Base-by-base conservation (phyloP, 2,113 vertebrate species). In the Entomyzon cyanotis region DNA sequence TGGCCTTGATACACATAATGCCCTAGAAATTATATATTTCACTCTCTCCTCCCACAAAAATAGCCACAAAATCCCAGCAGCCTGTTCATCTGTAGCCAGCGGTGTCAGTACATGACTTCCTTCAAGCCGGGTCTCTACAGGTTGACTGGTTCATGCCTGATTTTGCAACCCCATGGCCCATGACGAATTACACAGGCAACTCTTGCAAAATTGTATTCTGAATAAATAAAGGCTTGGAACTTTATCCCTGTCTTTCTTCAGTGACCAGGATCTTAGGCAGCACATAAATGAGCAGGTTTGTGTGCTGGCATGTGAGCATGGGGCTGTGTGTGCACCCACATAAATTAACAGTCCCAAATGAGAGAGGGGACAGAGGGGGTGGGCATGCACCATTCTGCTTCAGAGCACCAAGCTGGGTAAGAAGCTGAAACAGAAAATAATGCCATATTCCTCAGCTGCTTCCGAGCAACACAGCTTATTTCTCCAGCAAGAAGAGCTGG, bases 181-280 rank as follows among this genome's bases (percentile, higher is more conserved):
- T 75, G 84, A 75, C 2, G 0, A 93, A 78, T 95, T 74, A 35
- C 56, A 88, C 52, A 35, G 50, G 39, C 42, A 86, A 65, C 33
- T 49, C 31, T 86, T 96, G 64, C 91, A 91, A 94, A 92, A 95
- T 19, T 53, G 14, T 62, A 24, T 58, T 86, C 71, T 64, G 76
- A 78, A 77, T 60, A 92, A 91, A 93, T 58, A 94, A 80, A 89
- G 22, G 12, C 47, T 77, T 78, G 62, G 67, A 80, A 78, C 7
- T 21, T 74, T 74, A 69, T 58, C 35, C 35, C 5, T 30, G 25
- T 55, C 52, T 84, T 89, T 84, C 41, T 73, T 86, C 46, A 47
- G 80, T 4, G 60, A 81, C 39, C 28, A 46, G 86, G 33, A 33
- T 90, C 64, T 80, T 63, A 53, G 2, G 9, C 65, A 62, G 82